Evolutionary conservation across 2,797 vertebrate genomes (phyloP).

Genomic region (Argya squamiceps): DNA sequence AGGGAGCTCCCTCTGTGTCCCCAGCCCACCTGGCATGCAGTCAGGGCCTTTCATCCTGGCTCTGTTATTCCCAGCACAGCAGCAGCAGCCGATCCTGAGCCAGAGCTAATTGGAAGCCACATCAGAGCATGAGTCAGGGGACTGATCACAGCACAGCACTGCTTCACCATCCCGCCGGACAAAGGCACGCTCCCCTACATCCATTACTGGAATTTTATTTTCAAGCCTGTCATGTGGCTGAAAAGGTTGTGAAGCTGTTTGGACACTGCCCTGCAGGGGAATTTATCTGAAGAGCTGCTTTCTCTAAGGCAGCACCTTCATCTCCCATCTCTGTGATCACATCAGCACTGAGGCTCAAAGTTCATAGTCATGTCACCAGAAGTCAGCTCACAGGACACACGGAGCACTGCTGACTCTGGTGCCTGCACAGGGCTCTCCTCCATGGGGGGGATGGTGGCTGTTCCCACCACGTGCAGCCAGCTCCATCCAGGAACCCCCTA

Average conservation of each 20-base stretch:
- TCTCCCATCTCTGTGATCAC: background rate
- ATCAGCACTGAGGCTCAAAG: background rate
- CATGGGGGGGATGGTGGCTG: background rate
- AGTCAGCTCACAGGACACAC: background rate
- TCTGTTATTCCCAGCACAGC: background rate
- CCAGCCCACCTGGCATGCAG: background rate
- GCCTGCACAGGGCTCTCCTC: background rate
- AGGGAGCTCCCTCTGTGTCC: accelerated
- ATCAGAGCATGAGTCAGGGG: background rate
- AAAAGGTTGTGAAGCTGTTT: constrained; percentile 5
- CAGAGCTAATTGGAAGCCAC: background rate
- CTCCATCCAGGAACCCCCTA: background rate
- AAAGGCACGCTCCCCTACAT: background rate
- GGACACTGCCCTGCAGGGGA: background rate
- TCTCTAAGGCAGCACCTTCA: background rate
- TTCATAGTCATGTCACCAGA: accelerated
- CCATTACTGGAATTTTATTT: background rate
- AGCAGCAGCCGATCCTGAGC: accelerated
- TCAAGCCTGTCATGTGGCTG: background rate
- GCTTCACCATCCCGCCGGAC: background rate
- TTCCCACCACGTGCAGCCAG: background rate
- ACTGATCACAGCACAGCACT: background rate
- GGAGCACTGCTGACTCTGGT: accelerated
- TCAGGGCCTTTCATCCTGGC: background rate
- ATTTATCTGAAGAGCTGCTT: background rate